These are phyloP conservation scores for Amphiura filiformis DNA, from an alignment of 35 echinoderm and acorn worm species.

Conservation along the genomic window DNA sequence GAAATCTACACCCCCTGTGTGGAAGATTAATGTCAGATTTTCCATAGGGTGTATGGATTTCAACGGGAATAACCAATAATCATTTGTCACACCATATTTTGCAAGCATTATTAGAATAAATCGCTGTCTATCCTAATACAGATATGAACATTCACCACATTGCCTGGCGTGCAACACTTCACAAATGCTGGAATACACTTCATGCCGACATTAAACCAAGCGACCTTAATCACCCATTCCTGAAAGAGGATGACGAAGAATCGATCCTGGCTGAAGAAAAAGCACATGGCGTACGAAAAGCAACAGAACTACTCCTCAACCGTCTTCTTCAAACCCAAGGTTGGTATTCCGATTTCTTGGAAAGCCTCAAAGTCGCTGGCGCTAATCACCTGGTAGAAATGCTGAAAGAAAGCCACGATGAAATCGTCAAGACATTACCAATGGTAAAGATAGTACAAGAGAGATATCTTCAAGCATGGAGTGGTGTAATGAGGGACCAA, in stretches of 20 bases:
- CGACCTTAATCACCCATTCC: neutral
- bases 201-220: neutral
- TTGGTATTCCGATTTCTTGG: neutral
- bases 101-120: too few species aligned
- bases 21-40: too few species aligned
- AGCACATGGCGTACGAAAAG: neutral
- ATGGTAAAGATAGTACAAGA: neutral
- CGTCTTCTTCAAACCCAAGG: neutral
- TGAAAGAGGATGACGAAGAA: neutral
- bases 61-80: too few species aligned
- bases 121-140: too few species aligned
- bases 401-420: neutral
- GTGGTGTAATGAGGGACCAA: neutral
- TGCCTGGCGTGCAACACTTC: neutral
- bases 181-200: neutral
- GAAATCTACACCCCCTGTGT: too few species aligned
- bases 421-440: neutral
- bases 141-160: neutral
- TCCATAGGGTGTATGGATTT: too few species aligned
- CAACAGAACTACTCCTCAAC: neutral
- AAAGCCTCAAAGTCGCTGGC: neutral
- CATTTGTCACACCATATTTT: too few species aligned
- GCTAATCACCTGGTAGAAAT: neutral
- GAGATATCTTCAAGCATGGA: neutral
- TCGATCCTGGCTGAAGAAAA: neutral